These are phyloP conservation scores for Labia minor DNA, from an alignment of 2,888 invertebrate genomes.

Conservation along the genomic window DNA sequence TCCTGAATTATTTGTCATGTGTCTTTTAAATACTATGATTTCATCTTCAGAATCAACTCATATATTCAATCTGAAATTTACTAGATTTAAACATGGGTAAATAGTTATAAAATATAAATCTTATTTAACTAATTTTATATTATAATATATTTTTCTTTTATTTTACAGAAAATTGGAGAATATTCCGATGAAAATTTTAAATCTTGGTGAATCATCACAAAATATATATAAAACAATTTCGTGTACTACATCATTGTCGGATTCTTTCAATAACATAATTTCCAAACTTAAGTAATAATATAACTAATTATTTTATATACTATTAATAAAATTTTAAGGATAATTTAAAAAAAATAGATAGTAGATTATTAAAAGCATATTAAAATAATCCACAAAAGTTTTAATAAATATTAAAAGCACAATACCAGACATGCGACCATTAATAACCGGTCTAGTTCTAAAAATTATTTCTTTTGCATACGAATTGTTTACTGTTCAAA, in stretches of 20 bases:
- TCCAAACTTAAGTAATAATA: slow-evolving; percentile 25
- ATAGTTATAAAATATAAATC: background rate
- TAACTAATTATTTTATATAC: too few relatives aligned
- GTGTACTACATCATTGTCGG: slow-evolving; percentile 28
- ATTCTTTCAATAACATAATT: slow-evolving; percentile 32
- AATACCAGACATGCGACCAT: too few relatives aligned
- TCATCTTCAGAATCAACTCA: slow-evolving; percentile 47
- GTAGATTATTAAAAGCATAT: too few relatives aligned
- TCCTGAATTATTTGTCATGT: slow-evolving; percentile 50
- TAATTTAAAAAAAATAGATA: too few relatives aligned
- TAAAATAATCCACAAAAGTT: too few relatives aligned
- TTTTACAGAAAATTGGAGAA: slow-evolving; percentile 31
- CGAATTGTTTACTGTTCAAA: too few relatives aligned
- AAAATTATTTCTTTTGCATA: too few relatives aligned
- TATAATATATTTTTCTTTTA: slow-evolving; percentile 15
- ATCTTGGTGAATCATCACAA: slow-evolving; percentile 33
- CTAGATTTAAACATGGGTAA: slow-evolving; percentile 44
- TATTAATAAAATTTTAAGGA: too few relatives aligned
- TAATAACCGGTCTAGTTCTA: too few relatives aligned
- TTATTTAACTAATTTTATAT: background rate
- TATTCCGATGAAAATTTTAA: slow-evolving; percentile 34
- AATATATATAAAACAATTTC: slow-evolving; percentile 36
- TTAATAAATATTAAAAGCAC: too few relatives aligned
- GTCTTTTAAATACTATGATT: slow-evolving; percentile 45
- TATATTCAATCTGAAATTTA: slow-evolving; percentile 50